Base-by-base conservation (phyloP, 1,140 invertebrate species). In the Coptotermes formosanus region DNA sequence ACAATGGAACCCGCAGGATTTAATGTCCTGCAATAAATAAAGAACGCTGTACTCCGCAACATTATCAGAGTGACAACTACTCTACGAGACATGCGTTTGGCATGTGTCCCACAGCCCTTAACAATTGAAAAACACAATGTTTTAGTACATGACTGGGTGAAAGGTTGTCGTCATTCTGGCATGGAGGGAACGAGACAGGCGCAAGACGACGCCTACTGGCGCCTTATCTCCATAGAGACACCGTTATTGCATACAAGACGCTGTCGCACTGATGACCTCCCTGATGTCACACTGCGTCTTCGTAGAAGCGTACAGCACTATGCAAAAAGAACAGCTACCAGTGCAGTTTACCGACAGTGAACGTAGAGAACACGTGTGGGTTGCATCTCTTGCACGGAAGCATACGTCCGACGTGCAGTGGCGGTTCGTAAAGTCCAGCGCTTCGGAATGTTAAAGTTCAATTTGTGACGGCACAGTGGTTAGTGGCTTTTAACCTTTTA, bases 171-270 rank as follows among this genome's bases (percentile, higher is more conserved):
- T 75, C 64, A 2, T 2, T 11, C n/a, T 30, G 25, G 64, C n/a
- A 30, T 16, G n/a, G 64, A 75, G 64, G 64, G 64, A 14, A 75
- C 25, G 25, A 55, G 52, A 16, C 11, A 55, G 52, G 52, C 19
- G 19, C 52, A 55, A 19, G 19, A 25, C 64, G 64, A 75, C 64
- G 64, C 64, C 64, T 30, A 75, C 64, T 75, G 64, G 64, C 64
- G 64, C 64, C 64, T 69, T 75, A 75, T 75, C 64, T 75, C 64
- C 64, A 75, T 75, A n/a, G 25, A 75, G 64, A 75, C 64, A 25
- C 64, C 64, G 64, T 75, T 75, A 75, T 75, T 30, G 64, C 64
- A 30, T 30, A 75, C n/a, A 75, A 75, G 64, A 75, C n/a, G 25
- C 64, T 75, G 64, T 30, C 9, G 14, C n/a, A 30, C 64, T 75